Base-by-base conservation (phyloP, 2,888 invertebrate genomes). In the Bugula neritina region DNA sequence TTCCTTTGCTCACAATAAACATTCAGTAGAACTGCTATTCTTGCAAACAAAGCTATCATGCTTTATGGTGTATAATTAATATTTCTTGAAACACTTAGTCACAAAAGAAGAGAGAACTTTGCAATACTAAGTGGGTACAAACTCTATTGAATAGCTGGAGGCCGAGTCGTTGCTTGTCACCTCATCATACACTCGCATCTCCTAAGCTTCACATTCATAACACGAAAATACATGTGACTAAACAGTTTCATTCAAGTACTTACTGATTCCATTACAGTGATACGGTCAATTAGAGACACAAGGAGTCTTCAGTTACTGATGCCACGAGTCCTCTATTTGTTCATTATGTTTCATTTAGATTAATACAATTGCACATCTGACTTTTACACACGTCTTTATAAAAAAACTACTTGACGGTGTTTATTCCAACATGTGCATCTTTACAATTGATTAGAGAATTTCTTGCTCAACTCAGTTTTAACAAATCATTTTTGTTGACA, bases 301-400 rank as follows among this genome's bases (percentile, higher is more conserved):
- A 43, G 43, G 43, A 43, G 43, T 5, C 43, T 43, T 43, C 17
- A 43, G 10, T 25, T 31, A 31, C 63, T 34, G 63, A 43, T 63
- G 63, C 21, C 63, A 63, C 63, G 63, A n/a, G 63, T 27, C 27
- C 27, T 27, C 63, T 63, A 31, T 63, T 63, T 63, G 63, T 31
- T 29, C 31, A 31, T 10, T 63, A 27, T 63, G 63, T 63, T 31
- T n/a, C 63, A 63, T 27, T 63, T 31, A 27, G 25, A n/a, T 31
- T 31, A 63, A 63, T 2, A 63, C 63, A 63, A 63, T 63, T 63
- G 63, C 27, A 27, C 63, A 63, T 63, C 63, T 63, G 63, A 63
- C 63, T 63, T 63, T 63, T 63, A 63, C 63, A 63, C 63, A 63
- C 63, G 25, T 63, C 63, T 43, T 43, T 5, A 43, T 43, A 43